Conservation (phyloP, 2,888 invertebrate species). For the Meteorus cinctellus region DNA sequence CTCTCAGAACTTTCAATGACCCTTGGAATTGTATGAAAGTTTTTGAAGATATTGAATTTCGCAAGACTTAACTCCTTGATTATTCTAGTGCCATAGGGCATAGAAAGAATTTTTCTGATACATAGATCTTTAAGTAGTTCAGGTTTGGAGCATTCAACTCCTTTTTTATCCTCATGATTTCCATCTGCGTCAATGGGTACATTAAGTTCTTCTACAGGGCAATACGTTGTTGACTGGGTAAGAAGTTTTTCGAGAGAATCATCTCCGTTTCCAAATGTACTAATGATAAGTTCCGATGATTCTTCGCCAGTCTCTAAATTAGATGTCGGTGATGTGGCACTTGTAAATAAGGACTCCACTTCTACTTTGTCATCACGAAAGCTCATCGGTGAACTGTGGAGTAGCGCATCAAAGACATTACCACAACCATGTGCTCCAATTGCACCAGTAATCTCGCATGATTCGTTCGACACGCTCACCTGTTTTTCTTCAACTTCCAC, state of each 20-base stretch:
- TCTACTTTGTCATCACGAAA: slow-evolving; percentile 39
- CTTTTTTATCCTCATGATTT: neutral
- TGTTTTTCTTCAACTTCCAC: slow-evolving; percentile 51
- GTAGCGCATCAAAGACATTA: slow-evolving; percentile 60
- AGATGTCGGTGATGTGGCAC: neutral
- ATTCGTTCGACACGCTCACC: slow-evolving; percentile 20
- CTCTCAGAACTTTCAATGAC: slow-evolving; percentile 46
- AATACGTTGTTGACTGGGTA: slow-evolving; percentile 56
- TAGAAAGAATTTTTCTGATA: slow-evolving; percentile 78
- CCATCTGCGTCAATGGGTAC: slow-evolving; percentile 48
- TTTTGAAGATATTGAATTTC: slow-evolving; percentile 60
- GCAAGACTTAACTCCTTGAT: slow-evolving; percentile 62
- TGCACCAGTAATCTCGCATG: slow-evolving; percentile 40
- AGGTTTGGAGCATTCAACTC: slow-evolving; percentile 64
- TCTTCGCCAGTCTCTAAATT: slow-evolving; percentile 71
- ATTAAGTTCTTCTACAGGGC: slow-evolving; percentile 58
- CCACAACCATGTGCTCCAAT: slow-evolving; percentile 37
- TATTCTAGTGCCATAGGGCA: slow-evolving; percentile 82
- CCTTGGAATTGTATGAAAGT: slow-evolving; percentile 55
- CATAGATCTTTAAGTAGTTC: slow-evolving; percentile 79
- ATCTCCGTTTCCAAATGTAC: slow-evolving; percentile 8
- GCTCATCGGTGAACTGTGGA: slow-evolving; percentile 79
- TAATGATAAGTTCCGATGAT: slow-evolving; percentile 53
- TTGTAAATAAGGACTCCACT: slow-evolving; percentile 74
- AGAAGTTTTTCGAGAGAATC: slow-evolving; percentile 70